Conservation (phyloP, 2,113 vertebrate species). For the Prunella himalayana region DNA sequence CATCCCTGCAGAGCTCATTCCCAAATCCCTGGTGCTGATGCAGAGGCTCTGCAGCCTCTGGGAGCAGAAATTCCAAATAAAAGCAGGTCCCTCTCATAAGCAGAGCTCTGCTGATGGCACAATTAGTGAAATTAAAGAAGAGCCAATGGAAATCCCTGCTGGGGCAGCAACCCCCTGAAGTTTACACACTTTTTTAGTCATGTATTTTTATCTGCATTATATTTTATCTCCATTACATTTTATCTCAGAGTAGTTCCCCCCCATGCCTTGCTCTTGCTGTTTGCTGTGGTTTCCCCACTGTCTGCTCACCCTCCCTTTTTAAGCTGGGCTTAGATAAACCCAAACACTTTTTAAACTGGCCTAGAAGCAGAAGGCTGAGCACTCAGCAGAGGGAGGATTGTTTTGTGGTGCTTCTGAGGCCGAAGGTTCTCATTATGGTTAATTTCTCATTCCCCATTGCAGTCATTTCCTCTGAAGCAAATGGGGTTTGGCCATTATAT, state of each 20-base stretch:
- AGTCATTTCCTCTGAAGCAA: slow-evolving; percentile 26
- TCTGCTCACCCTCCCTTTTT: neutral
- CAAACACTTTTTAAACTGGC: neutral
- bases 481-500: neutral
- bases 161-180: neutral
- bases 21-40: slow-evolving; percentile 2
- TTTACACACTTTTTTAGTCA: neutral
- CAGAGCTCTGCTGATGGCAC: neutral
- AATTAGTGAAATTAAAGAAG: neutral
- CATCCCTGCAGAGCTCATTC: slow-evolving; percentile 14
- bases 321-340: neutral
- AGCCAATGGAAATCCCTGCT: neutral
- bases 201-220: rapidly evolving
- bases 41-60: neutral
- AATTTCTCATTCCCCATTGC: neutral
- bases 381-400: neutral
- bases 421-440: neutral
- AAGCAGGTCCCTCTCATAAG: neutral
- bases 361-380: neutral
- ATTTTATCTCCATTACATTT: neutral
- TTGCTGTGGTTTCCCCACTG: neutral
- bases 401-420: neutral
- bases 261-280: neutral
- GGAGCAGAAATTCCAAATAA: neutral
- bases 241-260: neutral